phyloP scores from a whole-genome alignment of 2,113 vertebrate species.

The human region GRCh38 chr15:46730001-46730500 shows the following conservation, averaged over 20 bases:
- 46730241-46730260: neutral
- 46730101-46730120: neutral
- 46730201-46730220: neutral
- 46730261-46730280: neutral
- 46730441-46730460: neutral
- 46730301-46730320: neutral
- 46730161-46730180: neutral
- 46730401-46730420: neutral
- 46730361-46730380: neutral
- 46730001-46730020: neutral
- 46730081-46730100: neutral
- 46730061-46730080: neutral
- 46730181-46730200: neutral
- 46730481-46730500: neutral
- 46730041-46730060: neutral
- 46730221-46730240: neutral
- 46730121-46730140: neutral
- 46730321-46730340: neutral
- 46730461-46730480: neutral
- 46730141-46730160: neutral
- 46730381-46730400: conserved; percentile 14
- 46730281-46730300: neutral
- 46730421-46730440: neutral
- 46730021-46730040: neutral
- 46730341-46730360: neutral